These are phyloP conservation scores for Odontamblyopus rebecca DNA, from an alignment of 2,797 vertebrate species.

Conservation along the genomic window DNA sequence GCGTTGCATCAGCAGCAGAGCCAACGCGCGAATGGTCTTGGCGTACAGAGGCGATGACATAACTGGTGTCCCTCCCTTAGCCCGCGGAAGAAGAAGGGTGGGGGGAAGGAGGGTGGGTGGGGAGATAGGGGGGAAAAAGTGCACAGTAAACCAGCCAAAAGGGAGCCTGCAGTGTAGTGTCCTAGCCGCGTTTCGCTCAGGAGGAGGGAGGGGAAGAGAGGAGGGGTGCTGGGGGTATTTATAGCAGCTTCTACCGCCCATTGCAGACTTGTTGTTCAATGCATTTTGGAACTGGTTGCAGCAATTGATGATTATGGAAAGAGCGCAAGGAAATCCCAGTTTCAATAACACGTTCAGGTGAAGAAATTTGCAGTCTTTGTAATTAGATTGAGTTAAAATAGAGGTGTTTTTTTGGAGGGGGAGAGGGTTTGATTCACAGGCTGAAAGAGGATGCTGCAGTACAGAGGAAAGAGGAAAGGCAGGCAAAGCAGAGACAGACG, in stretches of 20 bases:
- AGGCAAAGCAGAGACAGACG: constrained; percentile 28
- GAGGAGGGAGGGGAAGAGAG: constrained; percentile 35
- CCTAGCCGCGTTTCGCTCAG: constrained; percentile 59
- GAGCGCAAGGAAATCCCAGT: constrained; percentile 35
- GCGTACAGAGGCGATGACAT: constrained; percentile 67
- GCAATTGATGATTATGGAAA: constrained; percentile 24
- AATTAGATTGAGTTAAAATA: constrained; percentile 29
- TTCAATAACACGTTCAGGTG: constrained; percentile 62
- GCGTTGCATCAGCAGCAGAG: constrained; percentile 46
- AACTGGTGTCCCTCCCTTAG: constrained; percentile 67
- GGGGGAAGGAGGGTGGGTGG: background rate
- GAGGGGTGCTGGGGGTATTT: constrained; percentile 63
- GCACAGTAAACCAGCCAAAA: constrained; percentile 51
- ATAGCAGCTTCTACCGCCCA: constrained; percentile 65
- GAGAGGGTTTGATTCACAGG: constrained; percentile 55
- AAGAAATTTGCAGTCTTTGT: constrained; percentile 20
- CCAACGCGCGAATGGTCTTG: constrained; percentile 40
- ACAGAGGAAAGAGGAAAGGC: constrained; percentile 33
- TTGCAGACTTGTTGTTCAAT: constrained; percentile 57
- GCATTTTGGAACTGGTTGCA: constrained; percentile 67
- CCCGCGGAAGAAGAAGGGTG: constrained; percentile 1
- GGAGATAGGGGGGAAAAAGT: constrained; percentile 31
- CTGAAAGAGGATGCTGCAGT: constrained; percentile 62
- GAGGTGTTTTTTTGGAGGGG: constrained; percentile 4
- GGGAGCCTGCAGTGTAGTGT: constrained; percentile 71